phyloP scores from a whole-genome alignment of 64 coral and sea anemone genomes.

The Montipora sp. region DNA sequence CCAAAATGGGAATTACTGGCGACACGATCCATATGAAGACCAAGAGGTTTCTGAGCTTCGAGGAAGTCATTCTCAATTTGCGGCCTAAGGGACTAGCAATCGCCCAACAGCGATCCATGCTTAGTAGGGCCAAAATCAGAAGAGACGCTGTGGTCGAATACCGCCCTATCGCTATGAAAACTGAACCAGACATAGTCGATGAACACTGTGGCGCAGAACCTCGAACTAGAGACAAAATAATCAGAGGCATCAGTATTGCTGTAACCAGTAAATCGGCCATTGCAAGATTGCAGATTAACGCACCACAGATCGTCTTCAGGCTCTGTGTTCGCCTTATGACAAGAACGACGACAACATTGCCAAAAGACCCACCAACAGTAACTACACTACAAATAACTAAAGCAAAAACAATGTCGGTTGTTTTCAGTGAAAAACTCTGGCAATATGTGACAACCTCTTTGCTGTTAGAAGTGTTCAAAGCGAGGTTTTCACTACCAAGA shows the following conservation, averaged over 20 bases:
- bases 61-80: slow-evolving; percentile 29
- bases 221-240: neutral
- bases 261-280: slow-evolving; percentile 5
- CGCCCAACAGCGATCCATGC: slow-evolving; percentile 27
- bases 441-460: neutral
- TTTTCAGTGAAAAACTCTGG: neutral
- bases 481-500: neutral
- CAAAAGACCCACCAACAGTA: neutral
- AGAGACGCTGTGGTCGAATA: neutral
- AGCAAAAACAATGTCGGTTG: neutral
- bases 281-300: slow-evolving; percentile 13
- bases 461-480: neutral
- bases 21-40: neutral
- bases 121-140: neutral
- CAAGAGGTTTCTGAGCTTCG: neutral
- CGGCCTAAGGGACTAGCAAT: neutral
- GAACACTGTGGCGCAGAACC: slow-evolving; percentile 5
- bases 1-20: neutral
- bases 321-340: neutral
- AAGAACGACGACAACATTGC: neutral
- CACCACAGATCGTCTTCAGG: slow-evolving; percentile 1
- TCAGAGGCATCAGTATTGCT: neutral
- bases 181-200: neutral
- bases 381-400: neutral
- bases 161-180: neutral